Conservation (phyloP, 1,140 invertebrate genomes). For the Patella vulgata region DNA sequence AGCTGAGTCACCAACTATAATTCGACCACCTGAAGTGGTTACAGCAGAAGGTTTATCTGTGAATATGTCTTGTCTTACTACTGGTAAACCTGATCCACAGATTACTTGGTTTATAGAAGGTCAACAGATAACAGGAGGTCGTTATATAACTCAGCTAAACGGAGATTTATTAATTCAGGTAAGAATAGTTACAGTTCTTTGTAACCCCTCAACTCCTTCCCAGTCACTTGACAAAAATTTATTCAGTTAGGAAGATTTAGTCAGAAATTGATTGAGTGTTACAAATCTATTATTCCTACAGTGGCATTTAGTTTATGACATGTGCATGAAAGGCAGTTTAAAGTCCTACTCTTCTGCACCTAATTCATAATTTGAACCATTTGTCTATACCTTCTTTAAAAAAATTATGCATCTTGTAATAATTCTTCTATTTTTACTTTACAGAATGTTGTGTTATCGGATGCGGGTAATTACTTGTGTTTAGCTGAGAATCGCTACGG, state of each 20-base stretch:
- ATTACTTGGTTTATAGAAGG: constrained; percentile 93
- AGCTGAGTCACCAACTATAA: constrained; percentile 86
- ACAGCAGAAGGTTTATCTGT: constrained; percentile 84
- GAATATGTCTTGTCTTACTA: constrained; percentile 89
- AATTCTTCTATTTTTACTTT: constrained; percentile 17
- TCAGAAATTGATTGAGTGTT: not conserved
- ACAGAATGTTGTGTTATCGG: constrained; percentile 54
- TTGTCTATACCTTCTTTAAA: too few relatives aligned
- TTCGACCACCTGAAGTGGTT: constrained; percentile 80
- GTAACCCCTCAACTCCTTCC: too few relatives aligned
- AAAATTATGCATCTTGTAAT: not conserved
- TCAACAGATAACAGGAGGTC: constrained; percentile 84
- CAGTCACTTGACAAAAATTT: too few relatives aligned
- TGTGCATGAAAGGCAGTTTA: too few relatives aligned
- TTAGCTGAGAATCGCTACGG: constrained; percentile 94
- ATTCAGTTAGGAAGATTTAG: too few relatives aligned
- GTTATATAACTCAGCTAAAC: constrained; percentile 76
- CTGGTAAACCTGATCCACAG: constrained; percentile 92
- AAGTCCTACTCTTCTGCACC: too few relatives aligned
- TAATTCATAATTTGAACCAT: too few relatives aligned
- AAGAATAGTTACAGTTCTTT: constrained; percentile 10
- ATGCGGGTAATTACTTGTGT: constrained; percentile 86
- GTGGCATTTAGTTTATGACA: too few relatives aligned
- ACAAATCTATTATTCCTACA: not conserved
- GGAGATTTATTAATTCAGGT: constrained; percentile 74